Evolutionary conservation across 2,888 invertebrate species (phyloP).

Genomic region (Erebia ligea): DNA sequence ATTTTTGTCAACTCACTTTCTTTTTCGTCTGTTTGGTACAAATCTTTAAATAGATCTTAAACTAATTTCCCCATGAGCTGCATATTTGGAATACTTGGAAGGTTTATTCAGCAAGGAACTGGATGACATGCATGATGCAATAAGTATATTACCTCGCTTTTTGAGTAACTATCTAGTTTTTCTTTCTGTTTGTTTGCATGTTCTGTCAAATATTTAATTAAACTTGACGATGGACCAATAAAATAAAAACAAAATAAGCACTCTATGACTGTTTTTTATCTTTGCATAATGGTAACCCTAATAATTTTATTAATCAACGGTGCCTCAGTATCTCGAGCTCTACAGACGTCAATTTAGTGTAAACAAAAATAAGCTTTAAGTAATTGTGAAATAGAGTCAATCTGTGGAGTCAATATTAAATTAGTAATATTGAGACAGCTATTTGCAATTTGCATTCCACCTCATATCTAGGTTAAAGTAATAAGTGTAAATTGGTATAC

Average conservation of each 20-base stretch:
- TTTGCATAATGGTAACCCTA: slow-evolving; percentile 15
- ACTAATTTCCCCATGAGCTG: too few relatives aligned
- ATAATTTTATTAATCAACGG: slow-evolving; percentile 12
- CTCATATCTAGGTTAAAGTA: slow-evolving; percentile 20
- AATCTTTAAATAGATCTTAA: too few relatives aligned
- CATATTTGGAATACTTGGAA: too few relatives aligned
- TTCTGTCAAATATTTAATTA: too few relatives aligned
- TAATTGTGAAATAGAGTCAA: slow-evolving; percentile 31
- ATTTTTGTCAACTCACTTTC: too few relatives aligned
- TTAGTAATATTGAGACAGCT: slow-evolving; percentile 13
- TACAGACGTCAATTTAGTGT: slow-evolving; percentile 7
- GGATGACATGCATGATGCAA: too few relatives aligned
- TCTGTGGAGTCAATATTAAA: slow-evolving; percentile 14
- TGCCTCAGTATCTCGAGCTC: background rate
- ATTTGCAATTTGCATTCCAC: slow-evolving; percentile 3
- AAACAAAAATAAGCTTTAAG: slow-evolving; percentile 32
- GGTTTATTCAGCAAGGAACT: too few relatives aligned
- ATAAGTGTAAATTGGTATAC: background rate
- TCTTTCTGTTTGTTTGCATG: too few relatives aligned
- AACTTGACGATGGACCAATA: background rate
- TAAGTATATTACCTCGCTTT: too few relatives aligned
- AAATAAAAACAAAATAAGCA: background rate
- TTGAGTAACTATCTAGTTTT: too few relatives aligned
- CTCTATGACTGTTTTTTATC: background rate
- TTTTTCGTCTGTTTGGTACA: too few relatives aligned